phyloP scores from a whole-genome alignment of 2,888 invertebrate genomes.

The Mythimna ferrago region DNA sequence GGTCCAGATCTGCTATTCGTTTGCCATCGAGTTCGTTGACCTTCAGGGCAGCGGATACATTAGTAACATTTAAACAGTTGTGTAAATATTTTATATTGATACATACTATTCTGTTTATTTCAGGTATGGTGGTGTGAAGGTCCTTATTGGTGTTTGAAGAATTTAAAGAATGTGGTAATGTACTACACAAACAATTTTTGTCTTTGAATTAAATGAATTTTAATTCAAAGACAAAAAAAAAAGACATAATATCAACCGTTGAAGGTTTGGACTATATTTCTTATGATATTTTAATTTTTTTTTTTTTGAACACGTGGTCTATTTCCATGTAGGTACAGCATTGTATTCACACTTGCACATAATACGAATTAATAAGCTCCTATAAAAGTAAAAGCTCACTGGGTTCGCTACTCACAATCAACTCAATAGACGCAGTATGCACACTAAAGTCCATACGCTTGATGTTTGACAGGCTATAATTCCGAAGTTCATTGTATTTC shows the following conservation, averaged over 20 bases:
- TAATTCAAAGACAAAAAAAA: too few species aligned
- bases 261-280: too few species aligned
- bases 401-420: slow-evolving; percentile 1
- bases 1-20: slow-evolving; percentile 76
- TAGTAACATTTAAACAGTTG: slow-evolving; percentile 56
- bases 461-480: slow-evolving; percentile 60
- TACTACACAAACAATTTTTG: not conserved
- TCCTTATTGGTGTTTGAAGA: slow-evolving; percentile 13
- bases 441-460: slow-evolving; percentile 37
- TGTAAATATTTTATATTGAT: slow-evolving; percentile 55
- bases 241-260: too few species aligned
- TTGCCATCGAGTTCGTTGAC: slow-evolving; percentile 70
- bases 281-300: too few species aligned
- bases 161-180: slow-evolving; percentile 41
- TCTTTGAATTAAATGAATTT: too few species aligned
- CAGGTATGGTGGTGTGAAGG: slow-evolving; percentile 60
- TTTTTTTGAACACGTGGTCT: not conserved
- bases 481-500: slow-evolving; percentile 48
- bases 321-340: not conserved
- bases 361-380: not conserved
- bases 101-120: slow-evolving; percentile 55
- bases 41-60: slow-evolving; percentile 60
- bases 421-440: slow-evolving; percentile 31
- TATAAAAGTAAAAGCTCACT: slow-evolving; percentile 3
- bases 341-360: not conserved